Evolutionary conservation across 2,888 invertebrate genomes (phyloP).

Genomic region (Ophion ventricosus): DNA sequence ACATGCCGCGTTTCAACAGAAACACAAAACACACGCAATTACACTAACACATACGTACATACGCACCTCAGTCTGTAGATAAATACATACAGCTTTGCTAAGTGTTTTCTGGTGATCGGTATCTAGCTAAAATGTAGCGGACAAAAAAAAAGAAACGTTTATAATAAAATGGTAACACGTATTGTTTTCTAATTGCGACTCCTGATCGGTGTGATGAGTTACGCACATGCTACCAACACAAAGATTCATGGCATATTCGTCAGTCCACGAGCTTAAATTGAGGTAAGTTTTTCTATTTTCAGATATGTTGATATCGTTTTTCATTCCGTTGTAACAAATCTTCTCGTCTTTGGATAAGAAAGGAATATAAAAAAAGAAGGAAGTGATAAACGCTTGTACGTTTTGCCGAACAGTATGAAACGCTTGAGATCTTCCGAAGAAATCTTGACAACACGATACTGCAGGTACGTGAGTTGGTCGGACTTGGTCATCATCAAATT

Average conservation of each 20-base stretch:
- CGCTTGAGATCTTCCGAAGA: too few relatives aligned
- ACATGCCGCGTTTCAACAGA: conserved; percentile 24
- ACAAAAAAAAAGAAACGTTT: conserved; percentile 77
- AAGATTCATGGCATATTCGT: neutral
- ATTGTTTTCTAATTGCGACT: conserved; percentile 79
- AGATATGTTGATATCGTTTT: neutral
- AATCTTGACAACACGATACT: too few relatives aligned
- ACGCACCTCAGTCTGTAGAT: conserved; percentile 80
- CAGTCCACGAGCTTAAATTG: neutral
- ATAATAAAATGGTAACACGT: conserved; percentile 83
- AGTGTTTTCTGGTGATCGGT: conserved; percentile 83
- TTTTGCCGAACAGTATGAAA: too few relatives aligned
- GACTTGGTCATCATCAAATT: too few relatives aligned
- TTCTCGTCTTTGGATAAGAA: neutral
- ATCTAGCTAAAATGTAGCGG: conserved; percentile 82
- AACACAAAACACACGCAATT: conserved; percentile 29
- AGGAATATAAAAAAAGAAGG: neutral
- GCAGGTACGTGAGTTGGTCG: too few relatives aligned
- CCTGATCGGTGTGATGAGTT: conserved; percentile 53
- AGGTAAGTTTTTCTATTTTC: neutral
- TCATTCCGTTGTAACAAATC: neutral
- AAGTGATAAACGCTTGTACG: too few relatives aligned
- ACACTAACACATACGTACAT: conserved; percentile 67
- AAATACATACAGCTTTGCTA: conserved; percentile 82
- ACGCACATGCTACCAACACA: neutral